These are phyloP conservation scores for Teleogryllus occipitalis DNA, from an alignment of 1,140 invertebrate genomes.

Conservation along the genomic window DNA sequence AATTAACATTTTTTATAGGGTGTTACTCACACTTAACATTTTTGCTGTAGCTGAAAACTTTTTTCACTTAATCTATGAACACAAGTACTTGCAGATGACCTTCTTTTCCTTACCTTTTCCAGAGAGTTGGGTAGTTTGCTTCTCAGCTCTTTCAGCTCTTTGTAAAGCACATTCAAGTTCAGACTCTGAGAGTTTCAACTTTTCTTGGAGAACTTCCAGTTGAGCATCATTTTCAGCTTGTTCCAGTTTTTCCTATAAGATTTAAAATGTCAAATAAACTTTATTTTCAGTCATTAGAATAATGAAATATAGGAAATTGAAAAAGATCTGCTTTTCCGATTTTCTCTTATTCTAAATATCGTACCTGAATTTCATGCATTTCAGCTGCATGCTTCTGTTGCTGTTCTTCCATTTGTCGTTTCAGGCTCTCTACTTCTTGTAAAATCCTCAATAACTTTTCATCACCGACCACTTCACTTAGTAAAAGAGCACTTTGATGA, in stretches of 20 bases:
- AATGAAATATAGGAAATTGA: background rate
- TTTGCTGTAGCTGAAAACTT: too few relatives aligned
- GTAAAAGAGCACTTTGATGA: constrained; percentile 55
- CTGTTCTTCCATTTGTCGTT: constrained; percentile 51
- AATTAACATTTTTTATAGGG: too few relatives aligned
- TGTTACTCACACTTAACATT: too few relatives aligned
- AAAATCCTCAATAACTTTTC: constrained; percentile 45
- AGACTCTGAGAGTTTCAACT: constrained; percentile 55
- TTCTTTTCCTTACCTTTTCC: too few relatives aligned
- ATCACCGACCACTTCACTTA: constrained; percentile 49
- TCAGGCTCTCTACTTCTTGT: constrained; percentile 52
- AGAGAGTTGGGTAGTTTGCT: constrained; percentile 17
- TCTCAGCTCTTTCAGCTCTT: constrained; percentile 53
- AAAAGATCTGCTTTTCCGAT: background rate
- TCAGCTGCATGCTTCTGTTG: constrained; percentile 42
- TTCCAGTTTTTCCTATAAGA: constrained; percentile 53
- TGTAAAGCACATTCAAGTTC: constrained; percentile 51
- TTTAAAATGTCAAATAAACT: background rate
- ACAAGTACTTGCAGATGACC: too few relatives aligned
- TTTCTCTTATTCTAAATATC: background rate
- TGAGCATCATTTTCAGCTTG: constrained; percentile 56
- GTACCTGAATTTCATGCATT: constrained; percentile 45
- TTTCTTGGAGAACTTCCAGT: constrained; percentile 59
- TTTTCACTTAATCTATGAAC: too few relatives aligned
- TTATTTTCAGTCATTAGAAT: background rate